Base-by-base conservation (phyloP, 2,797 vertebrate species). In the Rhadinocentrus ornatus region DNA sequence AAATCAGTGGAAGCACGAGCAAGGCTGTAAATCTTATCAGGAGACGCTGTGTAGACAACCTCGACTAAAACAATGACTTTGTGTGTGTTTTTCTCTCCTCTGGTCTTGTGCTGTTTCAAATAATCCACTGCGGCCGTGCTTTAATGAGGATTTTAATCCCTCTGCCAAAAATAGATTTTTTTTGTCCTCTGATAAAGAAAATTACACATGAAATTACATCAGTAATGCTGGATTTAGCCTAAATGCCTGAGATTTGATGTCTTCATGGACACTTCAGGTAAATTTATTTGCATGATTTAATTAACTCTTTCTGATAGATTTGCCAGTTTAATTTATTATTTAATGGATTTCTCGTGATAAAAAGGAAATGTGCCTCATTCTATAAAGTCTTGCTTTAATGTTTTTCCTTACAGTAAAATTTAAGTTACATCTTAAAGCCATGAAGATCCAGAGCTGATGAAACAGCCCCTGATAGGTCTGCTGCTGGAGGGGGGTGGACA, bases 1-100 rank as follows among this genome's bases (percentile, higher is more conserved):
- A n/a, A 27, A 73, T 71, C 71, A 18, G 74, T 1, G n/a, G 37
- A 32, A 50, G 65, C 39, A 34, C 18, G 3, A 63, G 58, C 50
- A 1, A 11, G 59, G 79, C 53, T n/a, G 3, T 61, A 48, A 74
- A 59, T 79, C 48, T 77, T 41, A 65, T 80, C 64, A 46, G 55
- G 18, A 57, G 59, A 53, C 41, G 32, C 32, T 1, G 24, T 2
- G 48, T 1, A 15, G 31, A 31, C 26, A 24, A 11, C 6, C 8
- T 29, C 24, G 6, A 20, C 16, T 53, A 16, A 27, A 20, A 32
- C 29, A 12, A 12, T 2, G 24, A 4, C 46, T 62, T 62, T 20
- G 41, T 44, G 37, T n/a, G 29, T 39, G 41, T 46, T 46, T 46
- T 46, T 46, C 41, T 46, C 41, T 46, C 41, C 18, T 46, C 7